These are phyloP conservation scores for Azorinus chamasolen DNA, from an alignment of 2,888 invertebrate genomes.

Conservation along the genomic window DNA sequence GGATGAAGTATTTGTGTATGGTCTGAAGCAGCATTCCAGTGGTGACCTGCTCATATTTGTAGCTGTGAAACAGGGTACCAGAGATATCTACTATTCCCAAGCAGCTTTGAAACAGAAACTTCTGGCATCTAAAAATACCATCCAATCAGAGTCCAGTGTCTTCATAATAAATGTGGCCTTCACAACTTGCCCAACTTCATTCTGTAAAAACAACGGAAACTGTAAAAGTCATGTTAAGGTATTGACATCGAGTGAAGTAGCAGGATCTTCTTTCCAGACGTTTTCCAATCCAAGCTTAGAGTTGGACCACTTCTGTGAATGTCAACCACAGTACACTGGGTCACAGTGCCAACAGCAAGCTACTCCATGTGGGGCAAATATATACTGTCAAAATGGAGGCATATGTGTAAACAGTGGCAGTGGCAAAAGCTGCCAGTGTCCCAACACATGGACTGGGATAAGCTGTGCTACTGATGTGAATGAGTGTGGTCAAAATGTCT, in stretches of 20 bases:
- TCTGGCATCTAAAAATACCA: slow-evolving; percentile 42
- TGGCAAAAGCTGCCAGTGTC: slow-evolving; percentile 76
- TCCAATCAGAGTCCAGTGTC: slow-evolving; percentile 69
- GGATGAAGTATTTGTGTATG: slow-evolving; percentile 49
- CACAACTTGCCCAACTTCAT: slow-evolving; percentile 71
- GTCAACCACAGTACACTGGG: slow-evolving; percentile 93
- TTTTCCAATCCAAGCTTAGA: slow-evolving; percentile 93
- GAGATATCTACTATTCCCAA: slow-evolving; percentile 88
- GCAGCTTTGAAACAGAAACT: slow-evolving; percentile 58
- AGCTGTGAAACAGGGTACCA: slow-evolving; percentile 87
- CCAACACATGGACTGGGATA: slow-evolving; percentile 76
- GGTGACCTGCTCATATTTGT: slow-evolving; percentile 68
- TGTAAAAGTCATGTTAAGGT: slow-evolving; percentile 77
- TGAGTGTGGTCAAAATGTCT: slow-evolving; percentile 48
- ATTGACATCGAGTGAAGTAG: slow-evolving; percentile 86
- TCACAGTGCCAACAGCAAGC: slow-evolving; percentile 75
- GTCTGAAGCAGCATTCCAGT: slow-evolving; percentile 24
- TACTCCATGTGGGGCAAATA: slow-evolving; percentile 87
- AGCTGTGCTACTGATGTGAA: slow-evolving; percentile 73
- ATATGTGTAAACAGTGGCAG: slow-evolving; percentile 88
- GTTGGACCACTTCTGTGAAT: slow-evolving; percentile 93
- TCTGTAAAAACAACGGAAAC: slow-evolving; percentile 17
- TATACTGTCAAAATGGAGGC: slow-evolving; percentile 94
- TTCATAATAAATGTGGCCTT: slow-evolving; percentile 69
- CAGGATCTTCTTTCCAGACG: slow-evolving; percentile 93